These are phyloP conservation scores for Lumbricus terrestris DNA, from an alignment of 2,888 invertebrate species.

Conservation along the genomic window DNA sequence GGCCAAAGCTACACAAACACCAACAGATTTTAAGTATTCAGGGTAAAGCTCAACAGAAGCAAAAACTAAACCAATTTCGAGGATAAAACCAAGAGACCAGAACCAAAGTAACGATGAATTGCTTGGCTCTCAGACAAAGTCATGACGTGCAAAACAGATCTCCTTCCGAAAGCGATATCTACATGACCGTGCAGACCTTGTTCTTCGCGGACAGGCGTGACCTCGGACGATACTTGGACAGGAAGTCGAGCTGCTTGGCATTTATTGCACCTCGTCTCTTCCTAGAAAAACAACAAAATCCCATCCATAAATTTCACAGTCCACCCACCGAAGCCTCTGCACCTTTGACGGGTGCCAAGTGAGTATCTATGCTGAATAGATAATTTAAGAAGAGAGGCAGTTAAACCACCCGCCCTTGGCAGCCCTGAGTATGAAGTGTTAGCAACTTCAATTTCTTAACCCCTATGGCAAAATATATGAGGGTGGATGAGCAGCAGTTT, in stretches of 20 bases:
- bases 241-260: slow-evolving; percentile 92
- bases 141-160: not conserved
- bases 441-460: too few relatives aligned
- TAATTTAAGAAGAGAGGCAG: too few relatives aligned
- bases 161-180: not conserved
- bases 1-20: not conserved
- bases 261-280: slow-evolving; percentile 98
- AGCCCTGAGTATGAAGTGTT: too few relatives aligned
- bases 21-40: not conserved
- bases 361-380: too few relatives aligned
- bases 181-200: slow-evolving; percentile 41
- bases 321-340: too few relatives aligned
- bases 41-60: not conserved
- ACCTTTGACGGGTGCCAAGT: too few relatives aligned
- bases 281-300: slow-evolving; percentile 63
- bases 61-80: not conserved
- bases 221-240: slow-evolving; percentile 97
- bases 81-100: not conserved
- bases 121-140: too few relatives aligned
- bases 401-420: too few relatives aligned
- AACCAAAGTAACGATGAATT: not conserved
- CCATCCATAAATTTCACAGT: too few relatives aligned
- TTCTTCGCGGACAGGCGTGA: slow-evolving; percentile 75
- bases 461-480: too few relatives aligned
- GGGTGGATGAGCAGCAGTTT: too few relatives aligned